Evolutionary conservation across 2,113 vertebrate genomes (phyloP).

Genomic region (Phrynocephalus versicolor): DNA sequence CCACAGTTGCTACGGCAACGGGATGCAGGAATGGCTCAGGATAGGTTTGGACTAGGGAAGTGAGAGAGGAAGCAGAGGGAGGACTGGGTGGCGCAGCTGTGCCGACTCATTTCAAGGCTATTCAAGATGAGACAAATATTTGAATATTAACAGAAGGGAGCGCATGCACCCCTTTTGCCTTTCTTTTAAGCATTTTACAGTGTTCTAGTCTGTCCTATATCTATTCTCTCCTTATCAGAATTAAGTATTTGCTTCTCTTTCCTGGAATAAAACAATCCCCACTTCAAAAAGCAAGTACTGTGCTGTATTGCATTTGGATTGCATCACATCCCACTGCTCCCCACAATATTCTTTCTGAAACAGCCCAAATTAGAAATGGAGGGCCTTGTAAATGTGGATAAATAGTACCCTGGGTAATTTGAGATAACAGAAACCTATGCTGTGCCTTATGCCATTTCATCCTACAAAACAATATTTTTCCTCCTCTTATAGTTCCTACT

Average conservation of each 20-base stretch:
- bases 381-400: neutral
- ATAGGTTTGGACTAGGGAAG: neutral
- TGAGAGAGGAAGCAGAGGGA: neutral
- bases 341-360: neutral
- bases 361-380: neutral
- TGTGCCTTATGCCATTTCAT: no score
- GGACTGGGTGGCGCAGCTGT: neutral
- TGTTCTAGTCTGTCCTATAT: no score
- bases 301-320: no score
- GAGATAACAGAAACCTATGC: no score
- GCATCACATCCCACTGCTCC: neutral
- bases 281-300: neutral
- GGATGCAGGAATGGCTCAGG: conserved; percentile 5
- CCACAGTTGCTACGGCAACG: neutral
- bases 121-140: neutral
- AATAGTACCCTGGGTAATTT: neutral
- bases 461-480: no score
- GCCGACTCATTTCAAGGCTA: neutral
- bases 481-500: no score
- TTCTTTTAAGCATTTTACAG: neutral
- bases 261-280: no score
- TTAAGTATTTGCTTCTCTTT: neutral
- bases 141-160: no score
- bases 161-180: neutral
- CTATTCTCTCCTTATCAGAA: neutral